Conservation (phyloP, 2,113 vertebrate genomes). For the Pholis gunnellus region DNA sequence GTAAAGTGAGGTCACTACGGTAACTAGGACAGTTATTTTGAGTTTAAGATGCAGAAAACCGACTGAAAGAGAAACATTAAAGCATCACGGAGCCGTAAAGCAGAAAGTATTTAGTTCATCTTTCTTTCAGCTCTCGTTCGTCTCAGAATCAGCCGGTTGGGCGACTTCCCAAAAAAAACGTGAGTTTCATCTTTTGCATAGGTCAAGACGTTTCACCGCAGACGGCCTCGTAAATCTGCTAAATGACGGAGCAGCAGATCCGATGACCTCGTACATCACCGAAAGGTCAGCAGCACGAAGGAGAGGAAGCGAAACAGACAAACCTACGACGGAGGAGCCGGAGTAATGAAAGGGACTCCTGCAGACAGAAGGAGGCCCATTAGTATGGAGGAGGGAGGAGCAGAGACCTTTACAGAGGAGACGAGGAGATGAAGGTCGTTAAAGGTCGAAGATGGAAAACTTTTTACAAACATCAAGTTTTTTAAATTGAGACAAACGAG, state of each 20-base stretch:
- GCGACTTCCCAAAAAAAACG: not conserved
- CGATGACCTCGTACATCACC: slow-evolving; percentile 58
- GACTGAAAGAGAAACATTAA: too few species aligned
- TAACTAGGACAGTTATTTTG: too few species aligned
- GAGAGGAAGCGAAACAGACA: not conserved
- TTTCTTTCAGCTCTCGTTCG: not conserved
- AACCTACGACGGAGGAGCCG: not conserved
- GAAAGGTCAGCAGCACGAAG: slow-evolving; percentile 40
- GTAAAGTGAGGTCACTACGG: too few species aligned
- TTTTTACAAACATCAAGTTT: not conserved
- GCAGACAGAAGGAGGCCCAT: slow-evolving; percentile 17
- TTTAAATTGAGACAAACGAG: not conserved
- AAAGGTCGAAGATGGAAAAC: not conserved
- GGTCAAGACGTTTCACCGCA: slow-evolving; percentile 19
- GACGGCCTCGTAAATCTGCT: slow-evolving; percentile 53
- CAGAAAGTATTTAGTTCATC: not conserved
- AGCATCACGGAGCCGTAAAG: too few species aligned
- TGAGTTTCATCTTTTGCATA: slow-evolving; percentile 7
- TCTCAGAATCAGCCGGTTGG: not conserved
- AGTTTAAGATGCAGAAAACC: too few species aligned
- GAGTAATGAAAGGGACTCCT: slow-evolving; percentile 16
- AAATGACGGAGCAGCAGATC: slow-evolving; percentile 8
- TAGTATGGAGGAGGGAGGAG: slow-evolving; percentile 44
- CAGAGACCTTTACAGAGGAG: slow-evolving; percentile 34
- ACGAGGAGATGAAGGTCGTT: not conserved